Evolutionary conservation across 2,113 vertebrate species (phyloP).

Genomic region (Tenebrosternarchus preto): DNA sequence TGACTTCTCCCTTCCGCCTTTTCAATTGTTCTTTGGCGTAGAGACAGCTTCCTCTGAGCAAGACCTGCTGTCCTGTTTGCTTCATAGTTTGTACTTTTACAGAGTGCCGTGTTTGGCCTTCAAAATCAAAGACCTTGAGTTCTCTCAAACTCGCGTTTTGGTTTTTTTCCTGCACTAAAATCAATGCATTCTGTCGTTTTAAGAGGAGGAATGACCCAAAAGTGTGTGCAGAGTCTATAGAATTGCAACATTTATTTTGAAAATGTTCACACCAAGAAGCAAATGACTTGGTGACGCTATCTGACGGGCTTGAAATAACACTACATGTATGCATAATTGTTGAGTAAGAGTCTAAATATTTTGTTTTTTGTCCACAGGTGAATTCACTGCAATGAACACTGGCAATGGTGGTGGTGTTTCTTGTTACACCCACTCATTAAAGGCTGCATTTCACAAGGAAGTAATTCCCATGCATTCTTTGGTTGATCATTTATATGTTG

Average conservation of each 20-base stretch:
- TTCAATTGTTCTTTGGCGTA: slow-evolving; percentile 68
- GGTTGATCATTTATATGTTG: not conserved
- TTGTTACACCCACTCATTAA: not conserved
- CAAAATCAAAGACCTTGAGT: too few species aligned
- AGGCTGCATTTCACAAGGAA: not conserved
- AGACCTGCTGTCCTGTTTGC: slow-evolving; percentile 64
- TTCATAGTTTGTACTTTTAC: slow-evolving; percentile 57
- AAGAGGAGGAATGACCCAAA: too few species aligned
- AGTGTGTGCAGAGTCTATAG: too few species aligned
- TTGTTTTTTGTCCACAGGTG: not conserved
- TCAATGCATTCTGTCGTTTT: too few species aligned
- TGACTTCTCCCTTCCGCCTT: slow-evolving; percentile 68
- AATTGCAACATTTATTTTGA: not conserved
- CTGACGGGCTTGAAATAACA: too few species aligned
- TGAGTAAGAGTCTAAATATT: not conserved
- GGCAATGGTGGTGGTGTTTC: not conserved
- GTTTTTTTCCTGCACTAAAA: too few species aligned
- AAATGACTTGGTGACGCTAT: not conserved
- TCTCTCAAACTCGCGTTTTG: too few species aligned
- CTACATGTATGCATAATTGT: not conserved
- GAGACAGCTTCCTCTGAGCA: slow-evolving; percentile 66
- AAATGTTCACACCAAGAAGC: not conserved
- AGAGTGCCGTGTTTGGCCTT: not conserved
- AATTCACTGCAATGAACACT: not conserved
- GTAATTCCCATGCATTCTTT: not conserved